phyloP scores from a whole-genome alignment of 2,113 vertebrate species.

The Daubentonia madagascariensis region DNA sequence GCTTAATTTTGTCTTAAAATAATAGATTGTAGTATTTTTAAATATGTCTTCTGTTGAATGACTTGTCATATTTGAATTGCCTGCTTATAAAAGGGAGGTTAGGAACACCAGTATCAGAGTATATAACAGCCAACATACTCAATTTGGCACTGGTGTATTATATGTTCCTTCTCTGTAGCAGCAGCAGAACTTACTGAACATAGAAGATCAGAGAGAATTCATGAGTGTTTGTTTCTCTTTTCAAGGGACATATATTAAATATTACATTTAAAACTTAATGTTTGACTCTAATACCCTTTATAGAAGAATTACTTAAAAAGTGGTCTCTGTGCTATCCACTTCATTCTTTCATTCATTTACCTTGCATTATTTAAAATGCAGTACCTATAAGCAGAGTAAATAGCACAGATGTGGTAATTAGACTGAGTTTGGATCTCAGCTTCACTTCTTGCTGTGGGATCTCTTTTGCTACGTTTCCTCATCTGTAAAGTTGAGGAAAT shows the following conservation, averaged over 20 bases:
- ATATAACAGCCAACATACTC: fast-evolving
- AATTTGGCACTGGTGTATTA: neutral
- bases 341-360: neutral
- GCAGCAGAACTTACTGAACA: neutral
- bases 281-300: neutral
- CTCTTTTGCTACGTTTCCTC: neutral
- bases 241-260: neutral
- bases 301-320: neutral
- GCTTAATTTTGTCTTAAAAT: neutral
- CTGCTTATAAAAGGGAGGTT: neutral
- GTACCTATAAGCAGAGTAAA: neutral
- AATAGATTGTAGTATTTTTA: neutral
- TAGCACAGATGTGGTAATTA: neutral
- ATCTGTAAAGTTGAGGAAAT: neutral
- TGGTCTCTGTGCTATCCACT: neutral
- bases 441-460: neutral
- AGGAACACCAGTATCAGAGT: neutral
- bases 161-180: neutral
- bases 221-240: neutral
- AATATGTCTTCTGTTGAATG: neutral
- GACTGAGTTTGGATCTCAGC: neutral
- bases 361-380: neutral
- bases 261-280: neutral
- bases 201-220: neutral
- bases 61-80: neutral